Conservation (phyloP, 2,888 invertebrate genomes). For the Ophion ventricosus region DNA sequence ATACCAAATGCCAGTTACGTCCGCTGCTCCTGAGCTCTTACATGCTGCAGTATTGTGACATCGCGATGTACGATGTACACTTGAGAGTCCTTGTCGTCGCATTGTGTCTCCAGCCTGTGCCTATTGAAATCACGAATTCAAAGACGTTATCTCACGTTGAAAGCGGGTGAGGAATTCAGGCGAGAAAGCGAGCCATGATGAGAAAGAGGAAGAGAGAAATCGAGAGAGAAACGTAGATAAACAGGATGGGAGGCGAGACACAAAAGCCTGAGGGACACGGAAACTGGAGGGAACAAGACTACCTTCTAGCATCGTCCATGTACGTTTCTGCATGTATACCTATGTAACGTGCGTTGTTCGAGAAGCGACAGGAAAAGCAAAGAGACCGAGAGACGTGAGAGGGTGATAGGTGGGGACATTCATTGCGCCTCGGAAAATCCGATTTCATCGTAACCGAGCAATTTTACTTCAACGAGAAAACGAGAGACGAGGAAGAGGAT, state of each 20-base stretch:
- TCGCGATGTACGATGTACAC: slow-evolving; percentile 46
- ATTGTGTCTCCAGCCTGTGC: slow-evolving; percentile 45
- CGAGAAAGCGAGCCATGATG: slow-evolving; percentile 23
- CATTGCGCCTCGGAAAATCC: slow-evolving; percentile 72
- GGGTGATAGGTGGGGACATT: slow-evolving; percentile 58
- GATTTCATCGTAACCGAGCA: slow-evolving; percentile 73
- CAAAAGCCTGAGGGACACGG: slow-evolving; percentile 29
- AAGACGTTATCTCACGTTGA: slow-evolving; percentile 63
- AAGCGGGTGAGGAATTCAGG: slow-evolving; percentile 8
- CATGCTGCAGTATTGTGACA: slow-evolving; percentile 33
- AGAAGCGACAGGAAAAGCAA: slow-evolving; percentile 5
- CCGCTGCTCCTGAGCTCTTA: slow-evolving; percentile 4
- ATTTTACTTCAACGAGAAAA: slow-evolving; percentile 58
- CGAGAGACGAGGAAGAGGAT: slow-evolving; percentile 17
- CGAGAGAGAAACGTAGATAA: slow-evolving; percentile 33
- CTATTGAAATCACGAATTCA: slow-evolving; percentile 69
- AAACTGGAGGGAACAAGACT: slow-evolving; percentile 43
- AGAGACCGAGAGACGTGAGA: not conserved
- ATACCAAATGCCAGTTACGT: slow-evolving; percentile 22
- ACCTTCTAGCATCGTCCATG: slow-evolving; percentile 6
- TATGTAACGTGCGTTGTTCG: slow-evolving; percentile 13
- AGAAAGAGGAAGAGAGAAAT: slow-evolving; percentile 16
- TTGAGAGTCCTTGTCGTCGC: slow-evolving; percentile 41
- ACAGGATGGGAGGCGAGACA: slow-evolving; percentile 49
- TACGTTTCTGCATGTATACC: slow-evolving; percentile 13